These are phyloP conservation scores for Calidris pygmaea DNA, from an alignment of 2,113 vertebrate species.

Conservation along the genomic window DNA sequence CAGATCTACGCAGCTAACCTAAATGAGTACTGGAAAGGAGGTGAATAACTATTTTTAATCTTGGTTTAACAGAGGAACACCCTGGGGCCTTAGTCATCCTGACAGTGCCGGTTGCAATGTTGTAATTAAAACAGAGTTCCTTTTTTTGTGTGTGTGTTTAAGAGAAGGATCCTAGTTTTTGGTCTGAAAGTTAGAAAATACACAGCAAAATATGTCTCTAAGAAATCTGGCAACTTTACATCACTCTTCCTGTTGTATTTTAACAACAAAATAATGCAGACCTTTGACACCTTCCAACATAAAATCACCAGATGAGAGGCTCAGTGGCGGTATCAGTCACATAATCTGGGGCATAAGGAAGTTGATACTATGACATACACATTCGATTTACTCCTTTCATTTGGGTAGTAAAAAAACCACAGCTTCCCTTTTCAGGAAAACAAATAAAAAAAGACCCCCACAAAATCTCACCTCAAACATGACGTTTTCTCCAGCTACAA, in stretches of 20 bases:
- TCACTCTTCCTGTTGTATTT: not conserved
- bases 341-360: not conserved
- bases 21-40: not conserved
- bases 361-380: not conserved
- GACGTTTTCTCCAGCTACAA: not conserved
- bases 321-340: not conserved
- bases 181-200: not conserved
- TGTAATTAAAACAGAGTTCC: not conserved
- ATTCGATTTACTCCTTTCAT: not conserved
- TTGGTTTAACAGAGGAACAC: not conserved
- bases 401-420: not conserved
- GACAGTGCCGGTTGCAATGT: not conserved
- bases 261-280: not conserved
- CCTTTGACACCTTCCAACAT: not conserved
- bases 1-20: not conserved
- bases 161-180: not conserved
- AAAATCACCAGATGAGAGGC: not conserved
- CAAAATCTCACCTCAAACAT: not conserved
- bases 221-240: not conserved
- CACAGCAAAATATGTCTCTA: not conserved
- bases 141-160: not conserved
- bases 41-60: not conserved
- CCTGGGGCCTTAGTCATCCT: not conserved
- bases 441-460: not conserved
- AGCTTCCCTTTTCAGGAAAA: not conserved